Base-by-base conservation (phyloP, 2,113 vertebrate genomes). In the Rhynchopsitta pachyrhyncha region DNA sequence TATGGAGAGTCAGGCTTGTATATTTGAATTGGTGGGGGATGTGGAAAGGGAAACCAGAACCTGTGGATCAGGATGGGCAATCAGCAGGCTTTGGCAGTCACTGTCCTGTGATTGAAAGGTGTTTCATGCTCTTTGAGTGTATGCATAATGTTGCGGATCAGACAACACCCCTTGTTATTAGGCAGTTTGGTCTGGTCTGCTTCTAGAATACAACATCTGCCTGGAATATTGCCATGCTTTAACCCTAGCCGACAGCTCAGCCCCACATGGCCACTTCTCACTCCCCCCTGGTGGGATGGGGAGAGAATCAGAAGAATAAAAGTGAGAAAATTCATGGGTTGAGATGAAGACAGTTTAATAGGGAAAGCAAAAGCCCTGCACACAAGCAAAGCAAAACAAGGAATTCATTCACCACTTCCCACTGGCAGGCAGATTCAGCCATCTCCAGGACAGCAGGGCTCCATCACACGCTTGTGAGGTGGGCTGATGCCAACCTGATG, bases 71-170 rank as follows among this genome's bases (percentile, higher is more conserved):
- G 18, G 18, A 9, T 11, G 2, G 55, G 57, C 27, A 46, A 0
- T 31, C 9, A 4, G 6, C 42, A 59, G 64, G 11, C 18, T 52
- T 42, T 22, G 20, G 62, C 84, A 59, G 11, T 33, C n/a, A 10
- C 29, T 6, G 50, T 42, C 55, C 70, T 86, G 44, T 37, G 29
- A 35, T 20, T 2, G 0, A 6, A 46, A 53, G 39, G 17, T 33
- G 31, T 55, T 55, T 55, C 0, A 6, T 47, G 22, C 59, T 64
- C 16, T 33, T 2, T 1, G 12, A 7, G 42, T 29, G 3, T 64
- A 1, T 10, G 3, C 0, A 0, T 1, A 1, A 29, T 44, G 64
- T n/a, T 67, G 0, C 0, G 28, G 29, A 10, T 46, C 22, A 28
- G 3, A 0, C 17, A 41, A 46, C 46, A 16, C n/a, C 28, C 31